These are phyloP conservation scores for Scrobipalpa atriplicella DNA, from an alignment of 2,888 invertebrate genomes.

Conservation along the genomic window DNA sequence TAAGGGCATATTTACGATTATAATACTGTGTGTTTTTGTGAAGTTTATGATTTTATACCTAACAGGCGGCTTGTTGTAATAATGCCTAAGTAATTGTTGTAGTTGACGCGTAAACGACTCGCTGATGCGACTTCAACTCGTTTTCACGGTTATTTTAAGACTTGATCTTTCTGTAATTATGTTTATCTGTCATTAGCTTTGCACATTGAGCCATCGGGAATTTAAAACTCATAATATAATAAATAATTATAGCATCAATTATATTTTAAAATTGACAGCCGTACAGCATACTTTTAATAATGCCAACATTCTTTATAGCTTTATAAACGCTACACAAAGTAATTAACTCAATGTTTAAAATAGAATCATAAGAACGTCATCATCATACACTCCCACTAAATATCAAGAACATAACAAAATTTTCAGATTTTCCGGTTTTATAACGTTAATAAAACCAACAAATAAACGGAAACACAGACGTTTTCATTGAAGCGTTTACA, in stretches of 20 bases:
- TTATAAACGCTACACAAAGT: neutral
- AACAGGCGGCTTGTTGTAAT: slow-evolving; percentile 65
- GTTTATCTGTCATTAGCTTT: slow-evolving; percentile 25
- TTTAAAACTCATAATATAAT: slow-evolving; percentile 12
- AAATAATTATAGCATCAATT: slow-evolving; percentile 13
- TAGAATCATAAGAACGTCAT: slow-evolving; percentile 11
- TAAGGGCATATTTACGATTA: slow-evolving; percentile 82
- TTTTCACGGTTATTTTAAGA: slow-evolving; percentile 29
- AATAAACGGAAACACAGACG: slow-evolving; percentile 20
- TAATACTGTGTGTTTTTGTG: slow-evolving; percentile 80
- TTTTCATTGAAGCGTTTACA: slow-evolving; percentile 24
- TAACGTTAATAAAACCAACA: slow-evolving; percentile 13
- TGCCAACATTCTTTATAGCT: neutral
- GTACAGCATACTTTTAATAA: neutral
- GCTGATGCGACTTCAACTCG: slow-evolving; percentile 36
- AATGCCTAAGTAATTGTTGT: slow-evolving; percentile 69
- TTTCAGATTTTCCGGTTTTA: slow-evolving; percentile 19
- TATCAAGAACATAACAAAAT: slow-evolving; percentile 4
- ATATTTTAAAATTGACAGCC: slow-evolving; percentile 11
- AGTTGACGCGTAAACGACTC: slow-evolving; percentile 56
- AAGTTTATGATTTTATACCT: slow-evolving; percentile 79
- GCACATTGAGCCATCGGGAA: slow-evolving; percentile 19
- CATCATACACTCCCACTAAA: slow-evolving; percentile 12
- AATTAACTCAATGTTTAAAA: neutral
- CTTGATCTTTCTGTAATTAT: slow-evolving; percentile 24